Percentiles rank a stretch among this genome's conserved stretches.
phyloP scores from a whole-genome alignment of 2,797 vertebrate genomes.

The Myotis vivesi region DNA sequence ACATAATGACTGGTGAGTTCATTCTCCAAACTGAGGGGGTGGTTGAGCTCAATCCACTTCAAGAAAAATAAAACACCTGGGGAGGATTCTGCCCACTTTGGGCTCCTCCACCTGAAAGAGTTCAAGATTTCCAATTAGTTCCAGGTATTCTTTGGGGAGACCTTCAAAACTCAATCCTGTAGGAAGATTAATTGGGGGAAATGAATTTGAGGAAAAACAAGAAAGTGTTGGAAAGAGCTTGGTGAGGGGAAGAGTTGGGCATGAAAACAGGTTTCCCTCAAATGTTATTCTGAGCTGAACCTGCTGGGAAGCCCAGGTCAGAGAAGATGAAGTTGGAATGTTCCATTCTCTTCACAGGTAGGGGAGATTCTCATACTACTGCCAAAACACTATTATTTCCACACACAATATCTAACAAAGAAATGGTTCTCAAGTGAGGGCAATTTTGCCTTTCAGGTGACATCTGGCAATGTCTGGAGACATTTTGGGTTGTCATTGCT shows the following conservation, averaged over 20 bases:
- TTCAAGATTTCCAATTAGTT: background rate
- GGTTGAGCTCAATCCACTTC: background rate
- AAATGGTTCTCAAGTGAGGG: background rate
- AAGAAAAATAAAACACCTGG: background rate
- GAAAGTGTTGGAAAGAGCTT: background rate
- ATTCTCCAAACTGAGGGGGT: background rate
- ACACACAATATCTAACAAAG: background rate
- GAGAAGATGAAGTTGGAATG: background rate
- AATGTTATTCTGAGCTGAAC: background rate
- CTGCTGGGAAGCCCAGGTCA: background rate
- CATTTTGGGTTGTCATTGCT: background rate
- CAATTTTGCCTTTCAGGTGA: background rate
- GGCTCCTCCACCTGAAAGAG: background rate
- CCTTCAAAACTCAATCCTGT: background rate
- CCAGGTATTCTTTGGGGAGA: background rate
- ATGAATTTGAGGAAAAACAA: background rate
- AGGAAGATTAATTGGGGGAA: background rate
- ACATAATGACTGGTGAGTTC: background rate
- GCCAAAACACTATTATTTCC: background rate
- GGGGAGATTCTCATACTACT: background rate
- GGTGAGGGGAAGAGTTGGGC: background rate
- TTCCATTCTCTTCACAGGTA: background rate
- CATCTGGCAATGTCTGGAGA: background rate
- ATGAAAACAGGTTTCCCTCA: background rate
- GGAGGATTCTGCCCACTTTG: background rate